These are phyloP conservation scores for Anodontia alba DNA, from an alignment of 2,888 invertebrate species.

Conservation along the genomic window DNA sequence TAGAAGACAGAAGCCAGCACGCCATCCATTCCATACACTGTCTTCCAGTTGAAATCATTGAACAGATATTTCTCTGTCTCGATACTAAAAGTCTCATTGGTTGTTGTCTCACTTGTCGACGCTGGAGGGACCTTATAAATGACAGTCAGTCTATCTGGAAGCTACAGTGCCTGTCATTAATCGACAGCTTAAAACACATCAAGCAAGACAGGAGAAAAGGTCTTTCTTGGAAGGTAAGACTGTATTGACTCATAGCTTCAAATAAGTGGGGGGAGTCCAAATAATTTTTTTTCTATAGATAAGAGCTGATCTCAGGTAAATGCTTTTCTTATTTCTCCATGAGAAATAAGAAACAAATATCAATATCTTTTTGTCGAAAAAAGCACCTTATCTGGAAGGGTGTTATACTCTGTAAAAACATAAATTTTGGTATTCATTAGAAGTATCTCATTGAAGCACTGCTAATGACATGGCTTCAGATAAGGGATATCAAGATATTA, in stretches of 20 bases:
- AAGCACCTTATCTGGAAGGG: no score
- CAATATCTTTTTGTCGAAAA: no score
- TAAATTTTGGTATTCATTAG: no score
- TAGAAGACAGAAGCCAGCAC: neutral
- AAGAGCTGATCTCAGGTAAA: no score
- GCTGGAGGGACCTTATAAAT: slow-evolving; percentile 53
- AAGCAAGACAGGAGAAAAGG: slow-evolving; percentile 49
- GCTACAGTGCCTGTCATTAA: slow-evolving; percentile 49
- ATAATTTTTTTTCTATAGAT: neutral
- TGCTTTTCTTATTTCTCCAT: no score
- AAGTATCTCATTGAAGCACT: no score
- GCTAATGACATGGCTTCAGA: no score
- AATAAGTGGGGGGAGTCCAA: neutral
- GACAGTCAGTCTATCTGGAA: slow-evolving; percentile 62
- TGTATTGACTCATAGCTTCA: no score
- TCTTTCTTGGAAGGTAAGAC: slow-evolving; percentile 65
- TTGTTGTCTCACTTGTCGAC: slow-evolving; percentile 46
- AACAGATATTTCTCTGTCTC: slow-evolving; percentile 54
- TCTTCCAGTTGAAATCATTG: slow-evolving; percentile 59
- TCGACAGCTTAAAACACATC: slow-evolving; percentile 34
- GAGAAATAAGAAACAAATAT: no score
- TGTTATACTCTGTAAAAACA: no score
- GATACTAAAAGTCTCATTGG: slow-evolving; percentile 34
- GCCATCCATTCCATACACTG: slow-evolving; percentile 5
- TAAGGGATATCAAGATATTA: no score